Evolutionary conservation across 2,888 invertebrate species (phyloP).

Genomic region (Cryptops parisi): DNA sequence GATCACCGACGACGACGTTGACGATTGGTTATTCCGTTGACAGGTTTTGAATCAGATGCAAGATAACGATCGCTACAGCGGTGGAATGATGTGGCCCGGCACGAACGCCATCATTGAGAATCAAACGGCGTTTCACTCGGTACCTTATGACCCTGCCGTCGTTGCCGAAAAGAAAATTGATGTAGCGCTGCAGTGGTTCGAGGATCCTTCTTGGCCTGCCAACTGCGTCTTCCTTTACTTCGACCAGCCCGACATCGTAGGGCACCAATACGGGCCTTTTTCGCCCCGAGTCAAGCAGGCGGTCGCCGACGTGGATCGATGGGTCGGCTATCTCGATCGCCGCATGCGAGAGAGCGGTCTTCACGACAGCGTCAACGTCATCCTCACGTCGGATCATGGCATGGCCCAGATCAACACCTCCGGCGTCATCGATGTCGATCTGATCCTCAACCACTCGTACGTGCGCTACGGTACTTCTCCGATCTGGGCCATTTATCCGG

Average conservation of each 20-base stretch:
- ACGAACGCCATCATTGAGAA: slow-evolving; percentile 37
- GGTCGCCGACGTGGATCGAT: slow-evolving; percentile 32
- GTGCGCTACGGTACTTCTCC: slow-evolving; percentile 40
- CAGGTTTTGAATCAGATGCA: slow-evolving; percentile 15
- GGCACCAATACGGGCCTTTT: slow-evolving; percentile 44
- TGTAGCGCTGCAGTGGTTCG: slow-evolving; percentile 44
- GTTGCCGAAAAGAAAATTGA: slow-evolving; percentile 36
- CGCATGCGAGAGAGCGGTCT: slow-evolving; percentile 39
- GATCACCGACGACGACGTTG: too few relatives aligned
- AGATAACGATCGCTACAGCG: slow-evolving; percentile 33
- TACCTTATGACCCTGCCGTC: slow-evolving; percentile 25
- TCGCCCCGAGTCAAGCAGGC: slow-evolving; percentile 26
- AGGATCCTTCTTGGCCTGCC: slow-evolving; percentile 42
- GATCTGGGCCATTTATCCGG: slow-evolving; percentile 44
- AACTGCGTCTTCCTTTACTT: slow-evolving; percentile 54
- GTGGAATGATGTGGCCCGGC: slow-evolving; percentile 58
- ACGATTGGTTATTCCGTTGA: too few relatives aligned
- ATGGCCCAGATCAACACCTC: slow-evolving; percentile 42
- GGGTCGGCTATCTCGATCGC: slow-evolving; percentile 41
- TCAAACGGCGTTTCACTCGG: slow-evolving; percentile 30
- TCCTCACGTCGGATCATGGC: slow-evolving; percentile 59
- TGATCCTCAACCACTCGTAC: slow-evolving; percentile 37
- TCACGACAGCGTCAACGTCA: slow-evolving; percentile 42
- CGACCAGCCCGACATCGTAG: slow-evolving; percentile 50
- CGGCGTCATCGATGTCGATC: slow-evolving; percentile 42